A percentile compares a stretch with the other conserved stretches of the same genome.
phyloP scores from a whole-genome alignment of 2,113 vertebrate species.

The Corythaixoides concolor region DNA sequence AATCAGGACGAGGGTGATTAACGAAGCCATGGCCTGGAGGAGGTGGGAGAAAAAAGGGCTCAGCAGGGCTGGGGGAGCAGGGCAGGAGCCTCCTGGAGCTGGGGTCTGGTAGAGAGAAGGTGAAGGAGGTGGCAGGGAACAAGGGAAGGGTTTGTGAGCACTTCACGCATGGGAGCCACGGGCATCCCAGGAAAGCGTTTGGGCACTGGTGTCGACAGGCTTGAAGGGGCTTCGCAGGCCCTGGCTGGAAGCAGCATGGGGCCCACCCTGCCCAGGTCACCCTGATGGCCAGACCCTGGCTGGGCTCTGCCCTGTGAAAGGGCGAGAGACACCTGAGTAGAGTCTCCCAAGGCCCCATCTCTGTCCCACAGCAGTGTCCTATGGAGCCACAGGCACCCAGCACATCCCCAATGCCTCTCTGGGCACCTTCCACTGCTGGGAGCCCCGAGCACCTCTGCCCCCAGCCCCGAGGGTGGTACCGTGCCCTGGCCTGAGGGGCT shows the following conservation, averaged over 20 bases:
- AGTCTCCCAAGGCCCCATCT: no score
- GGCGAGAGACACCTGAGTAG: no score
- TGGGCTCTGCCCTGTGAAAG: no score
- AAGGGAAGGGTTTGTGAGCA: not conserved
- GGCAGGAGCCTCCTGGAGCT: not conserved
- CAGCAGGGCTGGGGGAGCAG: not conserved
- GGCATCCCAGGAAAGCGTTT: not conserved
- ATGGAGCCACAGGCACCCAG: no score
- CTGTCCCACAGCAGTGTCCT: no score
- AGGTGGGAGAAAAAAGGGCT: not conserved
- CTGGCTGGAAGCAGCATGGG: no score
- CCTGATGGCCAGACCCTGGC: no score
- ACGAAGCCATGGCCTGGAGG: not conserved
- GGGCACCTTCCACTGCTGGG: not conserved
- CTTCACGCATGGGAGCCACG: not conserved
- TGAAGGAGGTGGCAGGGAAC: not conserved
- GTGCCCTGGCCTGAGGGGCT: not conserved
- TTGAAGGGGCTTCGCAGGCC: no score
- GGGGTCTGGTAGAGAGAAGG: fast-evolving
- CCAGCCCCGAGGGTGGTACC: not conserved
- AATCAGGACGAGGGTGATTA: not conserved
- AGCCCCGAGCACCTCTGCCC: not conserved
- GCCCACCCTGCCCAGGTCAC: no score
- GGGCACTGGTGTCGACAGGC: no score
- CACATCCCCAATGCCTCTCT: not conserved